phyloP scores from a whole-genome alignment of 1,140 invertebrate species.

The Macrostomum lignano region DNA sequence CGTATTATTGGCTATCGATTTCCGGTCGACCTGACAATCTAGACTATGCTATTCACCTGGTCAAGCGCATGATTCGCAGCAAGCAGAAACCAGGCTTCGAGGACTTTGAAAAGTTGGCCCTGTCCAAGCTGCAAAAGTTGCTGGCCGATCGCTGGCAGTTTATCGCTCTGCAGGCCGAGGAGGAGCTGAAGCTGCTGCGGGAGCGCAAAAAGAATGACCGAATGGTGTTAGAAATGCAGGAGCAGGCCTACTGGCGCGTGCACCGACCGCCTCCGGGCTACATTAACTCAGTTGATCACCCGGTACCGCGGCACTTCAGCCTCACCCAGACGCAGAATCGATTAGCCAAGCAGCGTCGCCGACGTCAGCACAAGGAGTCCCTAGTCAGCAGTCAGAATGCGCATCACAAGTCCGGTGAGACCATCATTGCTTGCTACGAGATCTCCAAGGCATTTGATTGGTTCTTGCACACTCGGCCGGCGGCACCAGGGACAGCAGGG shows the following conservation, averaged over 20 bases:
- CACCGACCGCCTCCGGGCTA: conserved; percentile 48
- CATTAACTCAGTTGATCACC: too few species aligned
- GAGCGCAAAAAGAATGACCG: conserved; percentile 79
- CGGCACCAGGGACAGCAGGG: too few species aligned
- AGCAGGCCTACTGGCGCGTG: conserved; percentile 78
- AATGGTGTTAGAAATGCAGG: conserved; percentile 70
- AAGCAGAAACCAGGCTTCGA: conserved; percentile 71
- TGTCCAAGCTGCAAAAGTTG: conserved; percentile 55
- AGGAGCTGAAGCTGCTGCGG: conserved; percentile 55
- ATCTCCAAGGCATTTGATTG: too few species aligned
- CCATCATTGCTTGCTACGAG: too few species aligned
- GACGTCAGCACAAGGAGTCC: too few species aligned
- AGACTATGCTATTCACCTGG: conserved; percentile 67
- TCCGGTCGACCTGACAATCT: conserved; percentile 51
- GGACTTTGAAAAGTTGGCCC: conserved; percentile 65
- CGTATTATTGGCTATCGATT: conserved; percentile 43
- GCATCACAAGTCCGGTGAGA: too few species aligned
- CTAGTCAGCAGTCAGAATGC: too few species aligned
- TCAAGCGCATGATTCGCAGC: conserved; percentile 58
- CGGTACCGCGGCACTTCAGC: too few species aligned
- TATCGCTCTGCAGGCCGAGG: conserved; percentile 66
- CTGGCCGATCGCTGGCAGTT: conserved; percentile 67
- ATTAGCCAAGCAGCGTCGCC: too few species aligned
- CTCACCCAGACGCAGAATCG: too few species aligned
- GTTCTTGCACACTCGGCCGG: too few species aligned